Percentiles rank a stretch among this genome's conserved stretches.
phyloP scores from a whole-genome alignment of 2,888 invertebrate genomes.

The Fragum whitleyi region DNA sequence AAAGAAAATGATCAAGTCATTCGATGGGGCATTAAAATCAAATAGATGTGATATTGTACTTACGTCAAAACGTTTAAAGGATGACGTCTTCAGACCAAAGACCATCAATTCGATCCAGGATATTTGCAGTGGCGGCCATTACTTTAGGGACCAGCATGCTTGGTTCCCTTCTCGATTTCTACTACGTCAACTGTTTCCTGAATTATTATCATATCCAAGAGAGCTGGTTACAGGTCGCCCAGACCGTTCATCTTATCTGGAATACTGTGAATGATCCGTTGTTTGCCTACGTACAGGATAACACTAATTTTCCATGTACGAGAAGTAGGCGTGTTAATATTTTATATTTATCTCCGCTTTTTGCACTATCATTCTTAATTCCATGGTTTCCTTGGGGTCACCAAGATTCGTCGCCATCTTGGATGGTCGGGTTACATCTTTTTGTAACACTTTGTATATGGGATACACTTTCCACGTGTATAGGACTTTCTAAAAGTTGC shows the following conservation, averaged over 20 bases:
- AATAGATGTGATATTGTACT: no score
- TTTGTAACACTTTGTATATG: slow-evolving; percentile 85
- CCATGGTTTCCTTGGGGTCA: slow-evolving; percentile 83
- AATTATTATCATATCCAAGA: slow-evolving; percentile 85
- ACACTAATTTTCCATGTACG: slow-evolving; percentile 78
- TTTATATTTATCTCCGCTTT: slow-evolving; percentile 84
- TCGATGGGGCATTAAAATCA: no score
- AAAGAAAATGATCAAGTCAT: no score
- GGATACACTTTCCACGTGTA: slow-evolving; percentile 85
- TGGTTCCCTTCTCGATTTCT: slow-evolving; percentile 84
- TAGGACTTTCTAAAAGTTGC: slow-evolving; percentile 84
- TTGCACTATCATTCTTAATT: slow-evolving; percentile 83
- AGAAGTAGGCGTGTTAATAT: slow-evolving; percentile 84
- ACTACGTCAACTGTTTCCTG: slow-evolving; percentile 86
- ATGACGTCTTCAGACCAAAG: background rate
- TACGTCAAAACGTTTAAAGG: no score
- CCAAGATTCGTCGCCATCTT: slow-evolving; percentile 44
- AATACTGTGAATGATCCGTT: slow-evolving; percentile 86
- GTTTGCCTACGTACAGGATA: slow-evolving; percentile 85
- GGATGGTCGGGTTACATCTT: slow-evolving; percentile 85
- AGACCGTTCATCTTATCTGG: slow-evolving; percentile 85
- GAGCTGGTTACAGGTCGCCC: slow-evolving; percentile 85
- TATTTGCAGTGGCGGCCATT: slow-evolving; percentile 77
- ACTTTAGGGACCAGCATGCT: slow-evolving; percentile 78
- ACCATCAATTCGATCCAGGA: slow-evolving; percentile 43